Evolutionary conservation across 2,888 invertebrate genomes (phyloP).

Genomic region (Rhagophthalmus giganteus): DNA sequence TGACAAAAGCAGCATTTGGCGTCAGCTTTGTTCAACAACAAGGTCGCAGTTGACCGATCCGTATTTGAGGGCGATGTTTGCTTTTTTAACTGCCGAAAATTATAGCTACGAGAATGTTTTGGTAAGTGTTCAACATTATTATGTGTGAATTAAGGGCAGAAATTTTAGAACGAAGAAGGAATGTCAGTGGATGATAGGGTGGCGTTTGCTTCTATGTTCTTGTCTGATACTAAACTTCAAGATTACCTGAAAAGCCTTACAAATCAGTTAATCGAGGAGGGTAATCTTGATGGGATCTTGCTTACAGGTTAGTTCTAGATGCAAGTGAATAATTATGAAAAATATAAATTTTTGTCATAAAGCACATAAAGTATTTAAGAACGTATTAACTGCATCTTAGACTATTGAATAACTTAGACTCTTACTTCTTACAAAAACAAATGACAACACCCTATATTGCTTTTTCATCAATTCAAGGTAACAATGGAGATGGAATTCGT

Average conservation of each 20-base stretch:
- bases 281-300: constrained; percentile 81
- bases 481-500: constrained; percentile 72
- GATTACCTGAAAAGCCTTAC: constrained; percentile 77
- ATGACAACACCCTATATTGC: background rate
- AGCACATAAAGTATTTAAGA: too few species aligned
- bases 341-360: too few species aligned
- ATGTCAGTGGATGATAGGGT: constrained; percentile 86
- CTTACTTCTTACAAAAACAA: too few species aligned
- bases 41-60: constrained; percentile 81
- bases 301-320: constrained; percentile 75
- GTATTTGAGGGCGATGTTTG: constrained; percentile 87
- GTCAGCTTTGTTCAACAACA: constrained; percentile 72
- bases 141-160: background rate
- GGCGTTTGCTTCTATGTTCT: constrained; percentile 87
- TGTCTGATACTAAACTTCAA: constrained; percentile 76
- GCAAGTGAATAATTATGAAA: too few species aligned
- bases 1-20: constrained; percentile 80
- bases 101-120: constrained; percentile 76
- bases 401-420: too few species aligned
- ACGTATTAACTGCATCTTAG: too few species aligned
- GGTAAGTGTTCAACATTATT: constrained; percentile 57
- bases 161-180: constrained; percentile 74
- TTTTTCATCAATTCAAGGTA: constrained; percentile 57
- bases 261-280: constrained; percentile 71
- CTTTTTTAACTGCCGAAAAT: constrained; percentile 82